Percentiles rank a stretch among this genome's conserved stretches.
Conservation (phyloP, 2,888 invertebrate species). For the Adelphocoris suturalis region DNA sequence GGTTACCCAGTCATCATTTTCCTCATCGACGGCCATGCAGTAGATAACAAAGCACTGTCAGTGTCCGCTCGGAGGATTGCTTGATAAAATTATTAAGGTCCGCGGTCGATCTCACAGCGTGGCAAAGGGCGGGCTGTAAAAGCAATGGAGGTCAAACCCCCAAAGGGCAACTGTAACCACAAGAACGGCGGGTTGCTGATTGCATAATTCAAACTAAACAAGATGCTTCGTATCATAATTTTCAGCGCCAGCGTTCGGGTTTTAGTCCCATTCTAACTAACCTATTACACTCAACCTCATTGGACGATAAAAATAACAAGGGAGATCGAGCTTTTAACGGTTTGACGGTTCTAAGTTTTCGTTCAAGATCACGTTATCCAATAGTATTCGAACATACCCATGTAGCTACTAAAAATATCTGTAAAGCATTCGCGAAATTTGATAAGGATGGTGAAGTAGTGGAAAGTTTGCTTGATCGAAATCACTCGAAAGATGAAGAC, state of each 20-base stretch:
- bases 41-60: not conserved
- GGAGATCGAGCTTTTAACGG: too few species aligned
- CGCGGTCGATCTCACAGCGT: constrained; percentile 37
- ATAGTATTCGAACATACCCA: too few species aligned
- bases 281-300: not conserved
- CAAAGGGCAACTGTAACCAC: constrained; percentile 31
- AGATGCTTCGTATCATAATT: constrained; percentile 32
- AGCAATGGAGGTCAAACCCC: constrained; percentile 36
- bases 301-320: too few species aligned
- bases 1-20: not conserved
- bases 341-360: too few species aligned
- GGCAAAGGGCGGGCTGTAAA: constrained; percentile 29
- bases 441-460: too few species aligned
- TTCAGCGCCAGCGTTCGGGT: not conserved
- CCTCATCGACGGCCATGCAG: not conserved
- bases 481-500: too few species aligned
- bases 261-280: not conserved
- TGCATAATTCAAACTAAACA: constrained; percentile 39
- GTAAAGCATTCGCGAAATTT: too few species aligned
- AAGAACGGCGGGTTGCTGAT: constrained; percentile 39
- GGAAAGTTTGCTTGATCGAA: too few species aligned
- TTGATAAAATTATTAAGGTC: constrained; percentile 30
- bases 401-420: too few species aligned
- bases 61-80: not conserved
- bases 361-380: too few species aligned